These are phyloP conservation scores for Rhamphomyia laevipes DNA, from an alignment of 2,888 invertebrate genomes.

Conservation along the genomic window DNA sequence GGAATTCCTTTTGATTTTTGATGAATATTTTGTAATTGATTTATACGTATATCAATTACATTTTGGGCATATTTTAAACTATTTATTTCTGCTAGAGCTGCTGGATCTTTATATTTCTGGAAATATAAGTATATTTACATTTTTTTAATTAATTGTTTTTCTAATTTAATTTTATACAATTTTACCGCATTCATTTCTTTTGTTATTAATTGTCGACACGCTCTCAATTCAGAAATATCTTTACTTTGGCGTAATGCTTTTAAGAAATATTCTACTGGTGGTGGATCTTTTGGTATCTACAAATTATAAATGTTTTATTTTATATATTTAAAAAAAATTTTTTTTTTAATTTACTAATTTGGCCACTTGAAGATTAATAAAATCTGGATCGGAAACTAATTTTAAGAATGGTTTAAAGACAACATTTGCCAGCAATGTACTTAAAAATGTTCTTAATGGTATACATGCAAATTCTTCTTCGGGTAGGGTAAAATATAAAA, in stretches of 20 bases:
- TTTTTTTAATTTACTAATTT: conserved; percentile 9
- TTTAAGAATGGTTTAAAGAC: conserved; percentile 16
- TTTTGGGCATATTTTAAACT: conserved; percentile 19
- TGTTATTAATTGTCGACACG: conserved; percentile 18
- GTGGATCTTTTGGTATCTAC: conserved; percentile 17
- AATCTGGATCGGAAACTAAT: conserved; percentile 19
- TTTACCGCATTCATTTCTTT: conserved; percentile 18
- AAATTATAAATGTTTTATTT: neutral
- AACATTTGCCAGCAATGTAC: conserved; percentile 17
- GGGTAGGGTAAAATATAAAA: conserved; percentile 17
- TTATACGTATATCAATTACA: conserved; percentile 18
- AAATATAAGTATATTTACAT: neutral
- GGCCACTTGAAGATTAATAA: conserved; percentile 19
- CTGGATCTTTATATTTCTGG: conserved; percentile 15
- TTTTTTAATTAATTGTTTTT: neutral
- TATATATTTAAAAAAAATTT: neutral
- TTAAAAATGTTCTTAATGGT: conserved; percentile 16
- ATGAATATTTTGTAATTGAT: conserved; percentile 14
- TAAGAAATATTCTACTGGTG: conserved; percentile 17
- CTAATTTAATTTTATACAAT: neutral
- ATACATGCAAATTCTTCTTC: conserved; percentile 19
- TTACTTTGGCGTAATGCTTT: conserved; percentile 17
- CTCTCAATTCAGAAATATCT: conserved; percentile 17
- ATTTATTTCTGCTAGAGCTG: conserved; percentile 14
- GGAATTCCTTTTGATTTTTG: conserved; percentile 3